Evolutionary conservation across 2,888 invertebrate species (phyloP).

Genomic region (Nomada hirtipes): DNA sequence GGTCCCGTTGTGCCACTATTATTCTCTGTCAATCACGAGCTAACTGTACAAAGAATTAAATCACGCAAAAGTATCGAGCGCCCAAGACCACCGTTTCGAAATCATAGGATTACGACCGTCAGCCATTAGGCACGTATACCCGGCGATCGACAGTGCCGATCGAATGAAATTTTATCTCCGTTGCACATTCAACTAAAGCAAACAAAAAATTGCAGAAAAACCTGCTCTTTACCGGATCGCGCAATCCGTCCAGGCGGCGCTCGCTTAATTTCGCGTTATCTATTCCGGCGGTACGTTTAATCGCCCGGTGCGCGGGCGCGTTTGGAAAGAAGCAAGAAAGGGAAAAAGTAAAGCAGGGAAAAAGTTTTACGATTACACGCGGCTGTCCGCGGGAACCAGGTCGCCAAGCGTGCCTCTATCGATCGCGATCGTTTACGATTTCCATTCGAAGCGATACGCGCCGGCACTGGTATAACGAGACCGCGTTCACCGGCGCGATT

Average conservation of each 20-base stretch:
- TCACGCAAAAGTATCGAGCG: not conserved
- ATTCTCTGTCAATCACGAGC: conserved; percentile 1
- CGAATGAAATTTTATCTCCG: conserved; percentile 39
- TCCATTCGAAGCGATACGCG: conserved; percentile 51
- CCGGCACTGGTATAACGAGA: conserved; percentile 57
- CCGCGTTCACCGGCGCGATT: conserved; percentile 13
- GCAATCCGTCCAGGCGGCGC: conserved; percentile 38
- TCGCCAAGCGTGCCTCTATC: conserved; percentile 46
- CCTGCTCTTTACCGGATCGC: conserved; percentile 14
- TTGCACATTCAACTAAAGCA: not conserved
- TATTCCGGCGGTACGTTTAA: conserved; percentile 61
- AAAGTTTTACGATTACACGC: conserved; percentile 57
- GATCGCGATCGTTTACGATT: conserved; percentile 59
- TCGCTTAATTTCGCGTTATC: conserved; percentile 66
- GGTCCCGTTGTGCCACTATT: not conserved
- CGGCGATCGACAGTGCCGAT: conserved; percentile 7
- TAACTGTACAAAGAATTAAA: not conserved
- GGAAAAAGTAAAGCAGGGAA: conserved; percentile 7
- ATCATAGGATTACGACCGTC: conserved; percentile 6
- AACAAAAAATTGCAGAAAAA: conserved; percentile 12
- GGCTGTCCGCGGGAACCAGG: conserved; percentile 59
- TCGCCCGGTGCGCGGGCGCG: conserved; percentile 43
- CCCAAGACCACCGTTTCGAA: conserved; percentile 16
- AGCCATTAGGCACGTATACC: not conserved
- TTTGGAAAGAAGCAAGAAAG: conserved; percentile 10